These are phyloP conservation scores for Yponomeuta malinellus DNA, from an alignment of 2,888 invertebrate genomes.

Conservation along the genomic window DNA sequence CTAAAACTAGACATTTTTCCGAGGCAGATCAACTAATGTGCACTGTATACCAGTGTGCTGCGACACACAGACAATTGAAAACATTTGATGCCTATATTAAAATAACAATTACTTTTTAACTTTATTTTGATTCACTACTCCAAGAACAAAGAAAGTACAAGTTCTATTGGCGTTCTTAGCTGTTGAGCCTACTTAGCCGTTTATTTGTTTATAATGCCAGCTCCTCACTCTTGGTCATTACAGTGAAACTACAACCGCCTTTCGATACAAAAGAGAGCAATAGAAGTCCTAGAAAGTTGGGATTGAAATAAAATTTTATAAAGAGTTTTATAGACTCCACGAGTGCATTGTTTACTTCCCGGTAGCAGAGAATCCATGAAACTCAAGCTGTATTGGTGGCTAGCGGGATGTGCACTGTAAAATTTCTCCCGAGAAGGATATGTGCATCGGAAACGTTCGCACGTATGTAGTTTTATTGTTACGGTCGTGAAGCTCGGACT, in stretches of 20 bases:
- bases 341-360: background rate
- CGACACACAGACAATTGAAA: no score
- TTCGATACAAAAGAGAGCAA: no score
- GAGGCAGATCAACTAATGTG: background rate
- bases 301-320: background rate
- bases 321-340: background rate
- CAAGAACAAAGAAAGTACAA: no score
- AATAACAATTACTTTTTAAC: no score
- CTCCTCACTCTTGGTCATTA: no score
- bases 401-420: background rate
- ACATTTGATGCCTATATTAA: no score
- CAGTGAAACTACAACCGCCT: no score
- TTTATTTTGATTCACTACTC: no score
- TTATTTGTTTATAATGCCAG: no score
- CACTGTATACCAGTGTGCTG: background rate
- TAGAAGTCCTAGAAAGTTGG: background rate
- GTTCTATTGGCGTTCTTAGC: no score
- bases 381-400: background rate
- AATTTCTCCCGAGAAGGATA: slow-evolving; percentile 1
- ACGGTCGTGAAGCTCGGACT: background rate
- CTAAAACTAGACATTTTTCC: no score
- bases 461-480: background rate
- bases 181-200: no score
- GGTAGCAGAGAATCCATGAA: background rate
- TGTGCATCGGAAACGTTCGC: background rate